Percentiles rank a stretch among this genome's conserved stretches.
Evolutionary conservation across 2,113 vertebrate genomes (phyloP).

Genomic region (Riparia riparia): DNA sequence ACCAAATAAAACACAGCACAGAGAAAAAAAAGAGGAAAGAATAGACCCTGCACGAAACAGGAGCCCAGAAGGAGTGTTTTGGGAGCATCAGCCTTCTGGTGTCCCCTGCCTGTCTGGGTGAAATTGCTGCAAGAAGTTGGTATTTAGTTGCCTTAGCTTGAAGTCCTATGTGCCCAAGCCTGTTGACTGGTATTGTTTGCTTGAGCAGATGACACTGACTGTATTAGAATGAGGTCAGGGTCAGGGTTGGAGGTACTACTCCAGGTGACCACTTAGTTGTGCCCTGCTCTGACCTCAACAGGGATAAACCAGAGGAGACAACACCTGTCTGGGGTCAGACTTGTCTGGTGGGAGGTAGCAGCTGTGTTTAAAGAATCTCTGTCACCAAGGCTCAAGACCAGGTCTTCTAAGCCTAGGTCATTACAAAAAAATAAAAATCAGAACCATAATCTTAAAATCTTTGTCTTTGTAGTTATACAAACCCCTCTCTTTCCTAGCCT

Average conservation of each 20-base stretch:
- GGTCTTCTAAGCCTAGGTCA: background rate
- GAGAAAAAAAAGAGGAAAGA: background rate
- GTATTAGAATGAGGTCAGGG: background rate
- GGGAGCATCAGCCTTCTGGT: background rate
- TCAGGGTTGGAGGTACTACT: background rate
- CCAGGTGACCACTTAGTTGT: background rate
- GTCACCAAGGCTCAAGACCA: background rate
- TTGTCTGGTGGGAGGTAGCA: background rate
- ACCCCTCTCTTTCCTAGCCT: background rate
- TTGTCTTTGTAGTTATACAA: background rate
- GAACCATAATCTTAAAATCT: background rate
- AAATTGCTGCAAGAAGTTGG: background rate
- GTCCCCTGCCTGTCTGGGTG: background rate
- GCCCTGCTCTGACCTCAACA: background rate
- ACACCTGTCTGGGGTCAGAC: background rate
- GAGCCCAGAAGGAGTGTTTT: background rate
- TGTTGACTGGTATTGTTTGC: background rate
- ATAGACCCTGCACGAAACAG: background rate
- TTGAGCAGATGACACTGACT: background rate
- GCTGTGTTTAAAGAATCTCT: background rate
- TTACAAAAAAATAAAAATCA: background rate
- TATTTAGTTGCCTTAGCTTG: background rate
- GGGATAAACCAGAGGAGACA: background rate
- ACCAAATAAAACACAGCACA: background rate
- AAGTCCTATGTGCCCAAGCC: background rate